A percentile compares a stretch with the other conserved stretches of the same genome.
phyloP scores from a whole-genome alignment of 2,113 vertebrate genomes.

The Platycercus adscitus region DNA sequence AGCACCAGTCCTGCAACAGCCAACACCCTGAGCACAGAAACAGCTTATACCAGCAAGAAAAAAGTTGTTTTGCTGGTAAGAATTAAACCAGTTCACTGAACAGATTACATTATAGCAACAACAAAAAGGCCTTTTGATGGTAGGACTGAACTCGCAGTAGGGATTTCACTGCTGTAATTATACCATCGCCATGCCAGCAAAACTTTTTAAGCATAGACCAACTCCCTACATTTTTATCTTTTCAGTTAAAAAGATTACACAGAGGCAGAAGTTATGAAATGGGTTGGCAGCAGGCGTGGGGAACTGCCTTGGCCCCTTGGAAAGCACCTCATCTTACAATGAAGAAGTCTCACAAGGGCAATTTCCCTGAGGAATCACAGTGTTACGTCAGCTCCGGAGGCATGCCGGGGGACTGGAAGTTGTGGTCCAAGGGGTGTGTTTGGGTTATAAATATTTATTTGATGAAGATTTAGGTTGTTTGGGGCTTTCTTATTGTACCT shows the following conservation, averaged over 20 bases:
- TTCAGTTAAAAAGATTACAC: constrained; percentile 2
- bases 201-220: background rate
- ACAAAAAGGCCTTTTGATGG: constrained; percentile 59
- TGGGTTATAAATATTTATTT: background rate
- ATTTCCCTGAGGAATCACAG: background rate
- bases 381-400: background rate
- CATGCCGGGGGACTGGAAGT: background rate
- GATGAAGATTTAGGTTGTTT: background rate
- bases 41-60: constrained; percentile 42
- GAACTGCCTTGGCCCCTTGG: background rate
- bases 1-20: background rate
- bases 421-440: background rate
- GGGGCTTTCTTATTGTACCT: background rate
- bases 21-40: constrained; percentile 10
- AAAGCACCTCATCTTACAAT: background rate
- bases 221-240: constrained; percentile 37
- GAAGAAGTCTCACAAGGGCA: background rate
- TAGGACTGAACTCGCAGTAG: constrained; percentile 31
- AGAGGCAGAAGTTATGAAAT: constrained; percentile 6
- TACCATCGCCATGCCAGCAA: background rate
- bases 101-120: constrained; percentile 46
- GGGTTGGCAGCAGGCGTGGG: background rate
- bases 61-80: constrained; percentile 39
- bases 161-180: constrained; percentile 39
- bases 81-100: constrained; percentile 43